Percentiles rank a stretch among this genome's conserved stretches.
phyloP scores from a whole-genome alignment of 2,888 invertebrate genomes.

The Pteria penguin region DNA sequence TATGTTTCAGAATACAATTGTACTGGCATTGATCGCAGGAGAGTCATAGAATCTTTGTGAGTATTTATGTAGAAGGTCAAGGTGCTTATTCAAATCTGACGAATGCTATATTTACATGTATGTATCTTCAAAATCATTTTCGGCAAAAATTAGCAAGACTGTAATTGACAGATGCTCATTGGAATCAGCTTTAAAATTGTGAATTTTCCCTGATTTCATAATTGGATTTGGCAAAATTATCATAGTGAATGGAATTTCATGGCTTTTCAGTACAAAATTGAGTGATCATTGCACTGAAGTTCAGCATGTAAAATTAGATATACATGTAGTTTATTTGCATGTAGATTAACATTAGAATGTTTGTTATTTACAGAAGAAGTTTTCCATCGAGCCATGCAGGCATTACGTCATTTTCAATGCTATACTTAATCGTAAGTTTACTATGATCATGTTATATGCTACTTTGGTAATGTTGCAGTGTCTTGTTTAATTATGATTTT shows the following conservation, averaged over 20 bases:
- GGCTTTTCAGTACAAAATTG: no score
- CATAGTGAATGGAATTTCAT: no score
- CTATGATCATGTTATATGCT: not conserved
- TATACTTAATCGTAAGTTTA: constrained; percentile 22
- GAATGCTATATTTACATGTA: not conserved
- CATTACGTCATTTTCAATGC: constrained; percentile 9
- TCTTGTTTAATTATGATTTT: not conserved
- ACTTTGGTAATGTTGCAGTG: not conserved
- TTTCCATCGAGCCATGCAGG: constrained; percentile 30
- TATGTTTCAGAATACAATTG: constrained; percentile 25
- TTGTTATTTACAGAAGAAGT: constrained; percentile 19
- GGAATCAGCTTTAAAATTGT: no score
- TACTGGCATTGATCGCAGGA: not conserved
- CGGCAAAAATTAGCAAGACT: no score
- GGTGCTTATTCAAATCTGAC: not conserved
- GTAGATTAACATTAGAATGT: no score
- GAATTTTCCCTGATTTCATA: not conserved
- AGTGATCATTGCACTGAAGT: no score
- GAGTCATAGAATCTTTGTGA: constrained; percentile 19
- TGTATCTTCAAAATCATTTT: not conserved
- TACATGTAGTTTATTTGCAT: no score
- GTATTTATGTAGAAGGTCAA: not conserved
- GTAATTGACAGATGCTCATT: no score
- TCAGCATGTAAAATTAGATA: no score
- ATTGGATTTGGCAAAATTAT: no score